Conservation (phyloP, 2,888 invertebrate genomes). For the Nebria salina region DNA sequence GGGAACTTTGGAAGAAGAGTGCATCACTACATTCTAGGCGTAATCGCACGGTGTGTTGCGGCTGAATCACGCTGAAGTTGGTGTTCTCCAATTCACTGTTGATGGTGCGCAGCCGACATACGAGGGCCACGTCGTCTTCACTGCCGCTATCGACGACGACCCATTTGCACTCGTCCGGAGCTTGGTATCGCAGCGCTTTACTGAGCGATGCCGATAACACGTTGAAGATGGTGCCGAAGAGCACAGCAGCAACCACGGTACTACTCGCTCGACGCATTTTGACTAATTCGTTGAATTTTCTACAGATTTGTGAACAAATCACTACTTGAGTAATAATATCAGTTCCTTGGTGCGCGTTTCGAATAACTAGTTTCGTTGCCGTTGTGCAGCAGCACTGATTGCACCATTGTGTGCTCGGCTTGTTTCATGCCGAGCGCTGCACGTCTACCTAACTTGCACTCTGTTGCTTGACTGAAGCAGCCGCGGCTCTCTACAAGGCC, state of each 20-base stretch:
- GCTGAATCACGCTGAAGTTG: slow-evolving; percentile 84
- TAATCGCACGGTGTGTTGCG: slow-evolving; percentile 80
- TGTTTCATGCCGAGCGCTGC: slow-evolving; percentile 66
- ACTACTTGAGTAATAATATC: neutral
- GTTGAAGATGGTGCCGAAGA: slow-evolving; percentile 70
- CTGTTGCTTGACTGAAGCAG: slow-evolving; percentile 68
- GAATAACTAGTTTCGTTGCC: slow-evolving; percentile 13
- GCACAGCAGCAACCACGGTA: slow-evolving; percentile 68
- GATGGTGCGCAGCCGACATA: slow-evolving; percentile 79
- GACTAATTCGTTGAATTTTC: slow-evolving; percentile 52
- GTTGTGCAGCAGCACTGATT: slow-evolving; percentile 52
- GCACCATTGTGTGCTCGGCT: slow-evolving; percentile 63
- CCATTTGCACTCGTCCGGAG: slow-evolving; percentile 85
- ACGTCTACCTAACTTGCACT: slow-evolving; percentile 70
- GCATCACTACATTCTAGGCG: slow-evolving; percentile 83
- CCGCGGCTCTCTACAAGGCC: slow-evolving; percentile 62
- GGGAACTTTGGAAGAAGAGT: slow-evolving; percentile 81
- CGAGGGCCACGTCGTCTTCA: slow-evolving; percentile 74
- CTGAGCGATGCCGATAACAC: slow-evolving; percentile 70
- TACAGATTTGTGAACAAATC: neutral
- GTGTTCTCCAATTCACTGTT: slow-evolving; percentile 85
- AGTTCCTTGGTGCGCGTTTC: slow-evolving; percentile 11
- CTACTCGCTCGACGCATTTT: slow-evolving; percentile 60
- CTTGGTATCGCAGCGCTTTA: slow-evolving; percentile 75
- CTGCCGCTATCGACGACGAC: slow-evolving; percentile 74